phyloP scores from a whole-genome alignment of 2,888 invertebrate genomes.

The Drosophila merina region DNA sequence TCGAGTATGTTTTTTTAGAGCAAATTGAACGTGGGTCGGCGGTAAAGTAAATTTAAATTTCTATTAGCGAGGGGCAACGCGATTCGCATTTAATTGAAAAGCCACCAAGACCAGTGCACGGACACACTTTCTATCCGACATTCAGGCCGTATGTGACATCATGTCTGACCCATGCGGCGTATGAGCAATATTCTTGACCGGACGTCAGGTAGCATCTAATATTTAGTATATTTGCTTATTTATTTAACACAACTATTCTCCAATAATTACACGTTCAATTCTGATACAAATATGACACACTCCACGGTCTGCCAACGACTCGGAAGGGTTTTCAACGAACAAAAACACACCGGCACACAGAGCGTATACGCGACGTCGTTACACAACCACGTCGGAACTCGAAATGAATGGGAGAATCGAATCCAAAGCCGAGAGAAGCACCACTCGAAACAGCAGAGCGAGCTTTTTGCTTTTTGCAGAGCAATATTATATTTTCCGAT shows the following conservation, averaged over 20 bases:
- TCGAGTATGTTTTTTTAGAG: neutral
- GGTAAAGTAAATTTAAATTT: constrained; percentile 56
- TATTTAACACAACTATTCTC: constrained; percentile 17
- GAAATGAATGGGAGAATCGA: constrained; percentile 58
- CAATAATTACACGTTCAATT: constrained; percentile 39
- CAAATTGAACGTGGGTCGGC: constrained; percentile 8
- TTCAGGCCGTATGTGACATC: constrained; percentile 46
- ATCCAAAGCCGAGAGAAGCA: constrained; percentile 6
- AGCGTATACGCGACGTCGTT: constrained; percentile 64
- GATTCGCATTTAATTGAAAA: constrained; percentile 43
- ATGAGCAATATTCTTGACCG: constrained; percentile 26
- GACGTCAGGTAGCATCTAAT: neutral
- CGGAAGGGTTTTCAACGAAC: constrained; percentile 28
- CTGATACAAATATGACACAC: constrained; percentile 10
- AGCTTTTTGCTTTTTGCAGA: constrained; percentile 36
- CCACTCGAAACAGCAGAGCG: constrained; percentile 22
- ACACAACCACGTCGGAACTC: constrained; percentile 82
- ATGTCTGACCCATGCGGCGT: constrained; percentile 35
- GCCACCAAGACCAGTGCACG: constrained; percentile 22
- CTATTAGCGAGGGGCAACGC: constrained; percentile 60
- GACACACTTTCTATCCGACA: constrained; percentile 43
- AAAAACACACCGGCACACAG: constrained; percentile 33
- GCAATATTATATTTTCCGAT: neutral
- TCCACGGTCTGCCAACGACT: constrained; percentile 12
- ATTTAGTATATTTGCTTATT: constrained; percentile 14